Evolutionary conservation across 92 coral and sea anemone species (phyloP).

Genomic region (Scolanthus callimorphus): DNA sequence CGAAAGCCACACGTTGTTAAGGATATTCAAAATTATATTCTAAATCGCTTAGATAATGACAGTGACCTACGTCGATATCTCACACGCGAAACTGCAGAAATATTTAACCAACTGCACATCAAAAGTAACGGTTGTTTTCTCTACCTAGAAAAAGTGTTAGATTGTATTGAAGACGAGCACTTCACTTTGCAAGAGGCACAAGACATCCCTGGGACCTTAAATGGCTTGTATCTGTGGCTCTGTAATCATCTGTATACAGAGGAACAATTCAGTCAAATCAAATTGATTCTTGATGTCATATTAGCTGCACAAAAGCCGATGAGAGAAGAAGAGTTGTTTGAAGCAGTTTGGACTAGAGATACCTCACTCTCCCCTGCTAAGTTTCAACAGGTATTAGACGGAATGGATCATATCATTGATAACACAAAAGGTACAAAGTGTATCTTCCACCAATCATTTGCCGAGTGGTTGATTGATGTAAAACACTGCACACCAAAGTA

Average conservation of each 20-base stretch:
- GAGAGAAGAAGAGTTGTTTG: slow-evolving; percentile 67
- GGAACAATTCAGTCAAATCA: slow-evolving; percentile 74
- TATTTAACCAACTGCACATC: slow-evolving; percentile 91
- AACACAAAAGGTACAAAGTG: slow-evolving; percentile 58
- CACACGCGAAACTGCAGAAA: slow-evolving; percentile 91
- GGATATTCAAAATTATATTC: slow-evolving; percentile 93
- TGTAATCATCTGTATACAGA: slow-evolving; percentile 86
- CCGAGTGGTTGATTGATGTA: slow-evolving; percentile 94
- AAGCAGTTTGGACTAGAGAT: slow-evolving; percentile 82
- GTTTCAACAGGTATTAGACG: slow-evolving; percentile 53
- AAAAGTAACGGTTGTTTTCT: slow-evolving; percentile 98
- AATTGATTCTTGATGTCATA: slow-evolving; percentile 74
- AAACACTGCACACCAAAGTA: slow-evolving; percentile 93
- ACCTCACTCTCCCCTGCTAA: slow-evolving; percentile 41
- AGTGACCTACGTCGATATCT: slow-evolving; percentile 77
- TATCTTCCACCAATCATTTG: slow-evolving; percentile 92
- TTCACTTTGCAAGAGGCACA: slow-evolving; percentile 80
- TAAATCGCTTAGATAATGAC: slow-evolving; percentile 88
- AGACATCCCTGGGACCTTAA: slow-evolving; percentile 95
- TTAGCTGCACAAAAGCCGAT: slow-evolving; percentile 87
- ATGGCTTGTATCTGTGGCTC: slow-evolving; percentile 94
- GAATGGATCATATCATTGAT: slow-evolving; percentile 61
- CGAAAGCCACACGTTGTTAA: slow-evolving; percentile 94
- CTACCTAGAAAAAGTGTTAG: slow-evolving; percentile 90
- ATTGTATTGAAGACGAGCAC: slow-evolving; percentile 73